These are phyloP conservation scores for Tenthredo mesomela DNA, from an alignment of 2,888 invertebrate genomes.

Conservation along the genomic window DNA sequence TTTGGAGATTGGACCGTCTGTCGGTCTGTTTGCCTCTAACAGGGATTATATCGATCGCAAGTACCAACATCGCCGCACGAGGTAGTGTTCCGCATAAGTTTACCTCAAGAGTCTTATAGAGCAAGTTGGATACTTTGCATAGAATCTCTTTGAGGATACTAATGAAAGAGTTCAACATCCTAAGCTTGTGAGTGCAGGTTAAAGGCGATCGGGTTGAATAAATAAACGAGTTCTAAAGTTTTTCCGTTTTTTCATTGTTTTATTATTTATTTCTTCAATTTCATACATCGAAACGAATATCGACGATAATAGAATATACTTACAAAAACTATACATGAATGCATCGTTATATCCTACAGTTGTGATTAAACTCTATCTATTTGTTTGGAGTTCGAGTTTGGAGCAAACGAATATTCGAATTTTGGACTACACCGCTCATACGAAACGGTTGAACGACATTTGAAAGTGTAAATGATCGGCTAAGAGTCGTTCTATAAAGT, in stretches of 20 bases:
- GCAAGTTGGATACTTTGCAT: background rate
- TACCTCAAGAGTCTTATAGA: background rate
- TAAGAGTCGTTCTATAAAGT: background rate
- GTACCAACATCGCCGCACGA: background rate
- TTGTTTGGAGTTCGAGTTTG: background rate
- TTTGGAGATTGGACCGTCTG: background rate
- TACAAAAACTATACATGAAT: background rate
- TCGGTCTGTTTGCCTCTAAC: background rate
- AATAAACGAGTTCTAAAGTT: background rate
- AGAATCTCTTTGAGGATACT: background rate
- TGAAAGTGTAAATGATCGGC: background rate
- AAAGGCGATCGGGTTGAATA: background rate
- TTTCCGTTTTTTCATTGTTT: background rate
- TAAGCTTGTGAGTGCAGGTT: conserved; percentile 5
- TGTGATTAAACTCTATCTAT: background rate
- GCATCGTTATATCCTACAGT: background rate
- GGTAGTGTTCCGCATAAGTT: background rate
- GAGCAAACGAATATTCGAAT: background rate
- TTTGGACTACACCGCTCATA: background rate
- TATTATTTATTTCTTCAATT: background rate
- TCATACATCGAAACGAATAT: background rate
- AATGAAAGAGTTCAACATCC: background rate
- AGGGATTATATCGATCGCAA: conserved; percentile 17
- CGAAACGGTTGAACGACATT: background rate
- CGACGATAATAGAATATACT: background rate